phyloP scores from a whole-genome alignment of 2,113 vertebrate genomes.

The Antennarius striatus region DNA sequence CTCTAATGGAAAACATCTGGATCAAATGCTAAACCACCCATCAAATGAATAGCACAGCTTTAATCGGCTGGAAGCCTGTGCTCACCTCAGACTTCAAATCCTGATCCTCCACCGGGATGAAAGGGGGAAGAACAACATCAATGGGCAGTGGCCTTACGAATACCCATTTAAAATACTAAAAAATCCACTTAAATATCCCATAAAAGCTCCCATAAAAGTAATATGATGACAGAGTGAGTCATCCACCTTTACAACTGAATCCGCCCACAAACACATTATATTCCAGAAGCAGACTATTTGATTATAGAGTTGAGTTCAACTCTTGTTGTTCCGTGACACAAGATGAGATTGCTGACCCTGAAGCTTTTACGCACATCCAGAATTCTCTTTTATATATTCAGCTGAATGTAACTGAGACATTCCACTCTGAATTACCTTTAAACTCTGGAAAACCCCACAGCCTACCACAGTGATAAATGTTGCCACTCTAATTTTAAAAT shows the following conservation, averaged over 20 bases:
- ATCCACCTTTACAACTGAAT: slow-evolving; percentile 19
- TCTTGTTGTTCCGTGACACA: slow-evolving; percentile 35
- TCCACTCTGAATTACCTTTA: slow-evolving; percentile 35
- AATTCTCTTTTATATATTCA: slow-evolving; percentile 3
- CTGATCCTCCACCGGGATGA: neutral
- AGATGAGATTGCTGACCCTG: slow-evolving; percentile 51
- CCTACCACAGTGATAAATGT: too few species aligned
- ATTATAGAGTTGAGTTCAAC: slow-evolving; percentile 5
- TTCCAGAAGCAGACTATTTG: slow-evolving; percentile 7
- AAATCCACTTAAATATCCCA: slow-evolving; percentile 11
- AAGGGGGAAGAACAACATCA: neutral
- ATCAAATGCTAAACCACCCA: neutral
- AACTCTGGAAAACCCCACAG: slow-evolving; percentile 6
- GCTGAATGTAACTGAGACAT: slow-evolving; percentile 30
- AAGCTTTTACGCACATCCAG: slow-evolving; percentile 50
- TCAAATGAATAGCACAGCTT: neutral
- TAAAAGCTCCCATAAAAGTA: slow-evolving; percentile 18
- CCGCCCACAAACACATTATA: slow-evolving; percentile 6
- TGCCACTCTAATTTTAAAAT: too few species aligned
- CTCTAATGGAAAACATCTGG: neutral
- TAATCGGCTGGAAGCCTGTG: neutral
- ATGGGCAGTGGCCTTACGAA: neutral
- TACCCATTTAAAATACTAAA: slow-evolving; percentile 18
- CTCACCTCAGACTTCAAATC: neutral
- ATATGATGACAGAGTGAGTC: slow-evolving; percentile 24